Evolutionary conservation across 2,888 invertebrate species (phyloP), one percentile per base, ranked within the genome.

Genomic region (Cerceris ruficornis): DNA sequence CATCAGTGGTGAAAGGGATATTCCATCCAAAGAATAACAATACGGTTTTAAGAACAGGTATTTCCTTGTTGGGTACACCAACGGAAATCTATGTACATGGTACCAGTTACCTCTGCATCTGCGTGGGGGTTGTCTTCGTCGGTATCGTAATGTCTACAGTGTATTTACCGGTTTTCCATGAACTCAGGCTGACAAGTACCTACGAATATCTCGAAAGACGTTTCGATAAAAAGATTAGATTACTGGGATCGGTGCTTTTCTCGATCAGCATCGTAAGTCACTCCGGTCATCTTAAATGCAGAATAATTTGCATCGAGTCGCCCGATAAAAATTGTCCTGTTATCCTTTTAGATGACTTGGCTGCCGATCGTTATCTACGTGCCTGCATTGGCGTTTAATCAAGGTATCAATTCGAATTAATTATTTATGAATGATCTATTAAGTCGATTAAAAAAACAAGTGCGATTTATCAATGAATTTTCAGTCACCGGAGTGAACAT

Each of bases 81-180:
- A 96, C 96, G 0, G 97, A 97, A 91, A 94, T 97, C 13, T 97
- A 97, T 88, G 95, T 96, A 84, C 95, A 96, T 87, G 97, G 98
- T 2, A 96, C 95, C 6, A 96, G 96, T 88, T 97, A 97, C 89
- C 93, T 95, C 1, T 96, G 94, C 88, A 94, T 96, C 9, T 92
- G 94, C 11, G 92, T 94, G 28, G 95, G 95, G 0, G 94, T 96
- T 59, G 90, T 96, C 49, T 87, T 95, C 65, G 96, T 96, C 94
- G 95, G 95, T 13, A 84, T 95, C 15, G 92, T 95, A 1, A 95
- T 96, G 94, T 95, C 95, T 0, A 93, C 93, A 60, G 93, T 96
- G 42, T 96, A 95, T 88, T 90, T 96, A 54, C 96, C 96, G 0
- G 96, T 96, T 0, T 96, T 96, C 88, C 96, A 96, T 88, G 94